phyloP scores from a whole-genome alignment of 2,888 invertebrate species.

The Neria commutata region DNA sequence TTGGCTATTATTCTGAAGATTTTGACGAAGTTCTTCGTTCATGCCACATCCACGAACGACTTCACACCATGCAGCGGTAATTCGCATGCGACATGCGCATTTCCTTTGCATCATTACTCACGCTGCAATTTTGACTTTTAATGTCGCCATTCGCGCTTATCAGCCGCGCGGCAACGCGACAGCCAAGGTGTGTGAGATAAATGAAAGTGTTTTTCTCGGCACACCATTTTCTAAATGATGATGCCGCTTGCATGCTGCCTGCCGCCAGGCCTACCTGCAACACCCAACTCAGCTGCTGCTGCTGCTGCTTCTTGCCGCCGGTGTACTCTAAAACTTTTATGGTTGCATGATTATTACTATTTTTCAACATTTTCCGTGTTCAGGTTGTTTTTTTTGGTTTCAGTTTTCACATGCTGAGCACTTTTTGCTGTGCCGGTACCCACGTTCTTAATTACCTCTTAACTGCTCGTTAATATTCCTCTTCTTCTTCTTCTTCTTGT shows the following conservation, averaged over 20 bases:
- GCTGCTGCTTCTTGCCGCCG: not conserved
- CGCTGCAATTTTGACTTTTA: too few relatives aligned
- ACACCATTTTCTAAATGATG: constrained; percentile 34
- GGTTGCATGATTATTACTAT: constrained; percentile 46
- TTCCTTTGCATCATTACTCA: too few relatives aligned
- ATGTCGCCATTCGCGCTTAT: too few relatives aligned
- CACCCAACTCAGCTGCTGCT: not conserved
- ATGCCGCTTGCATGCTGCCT: not conserved
- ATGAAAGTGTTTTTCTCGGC: constrained; percentile 53
- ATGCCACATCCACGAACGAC: too few relatives aligned
- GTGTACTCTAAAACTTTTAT: constrained; percentile 5
- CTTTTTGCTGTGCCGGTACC: constrained; percentile 35
- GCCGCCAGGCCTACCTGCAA: not conserved
- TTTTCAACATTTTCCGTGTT: constrained; percentile 33
- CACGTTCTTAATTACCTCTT: constrained; percentile 51
- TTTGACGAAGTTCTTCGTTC: too few relatives aligned
- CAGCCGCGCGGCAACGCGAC: too few relatives aligned
- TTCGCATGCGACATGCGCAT: too few relatives aligned
- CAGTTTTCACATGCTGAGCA: constrained; percentile 36
- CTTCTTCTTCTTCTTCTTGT: not conserved
- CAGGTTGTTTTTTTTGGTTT: constrained; percentile 29
- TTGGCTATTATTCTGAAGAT: too few relatives aligned
- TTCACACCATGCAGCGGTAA: too few relatives aligned
- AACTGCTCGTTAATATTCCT: not conserved
- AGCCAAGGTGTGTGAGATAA: constrained; percentile 26